Base-by-base conservation (phyloP, 2,888 invertebrate genomes). In the Spodoptera exigua region DNA sequence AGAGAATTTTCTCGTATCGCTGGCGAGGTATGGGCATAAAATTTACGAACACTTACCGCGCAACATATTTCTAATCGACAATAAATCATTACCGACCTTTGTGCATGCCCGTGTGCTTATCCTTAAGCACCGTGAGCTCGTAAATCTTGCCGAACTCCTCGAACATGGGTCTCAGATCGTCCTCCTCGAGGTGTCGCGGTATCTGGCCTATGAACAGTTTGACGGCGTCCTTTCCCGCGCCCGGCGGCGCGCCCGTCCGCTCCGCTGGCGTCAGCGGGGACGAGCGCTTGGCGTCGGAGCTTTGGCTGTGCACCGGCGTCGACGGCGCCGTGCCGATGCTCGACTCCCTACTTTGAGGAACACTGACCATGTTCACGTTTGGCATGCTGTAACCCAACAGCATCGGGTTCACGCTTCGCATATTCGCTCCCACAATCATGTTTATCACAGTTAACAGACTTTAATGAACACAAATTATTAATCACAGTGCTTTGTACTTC, bases 141-240 rank as follows among this genome's bases (percentile, higher is more conserved):
- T 98, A 98, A 86, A 98, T 98, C 90, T 97, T 97, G 56, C 98
- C 98, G 83, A 97, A 98, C 90, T 98, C 97, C 89, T 98, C 98
- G 89, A 98, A 98, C 95, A 98, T 96, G 35, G 98, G 98, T 51
- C 98, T 95, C 27, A 98, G 95, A 83, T 98, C 97, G 58, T 97
- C 97, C 86, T 98, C 98, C 84, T 97, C 97, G 60, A 98, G 91
- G 87, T 98, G 98, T 58, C 98, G 94, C 17, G 98, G 98, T 76
- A 99, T 99, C 92, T 99, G 98, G 14, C 98, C 98, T 55, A 99
- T 97, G 91, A 98, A 98, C 61, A 98, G 95, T 90, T 98, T 98
- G 72, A 98, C 95, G 54, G 96, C 96, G 70, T 95, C 95, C 69
- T 94, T 94, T 41, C 94, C 89, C 59, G 94, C 89, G 53, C 92